These are phyloP conservation scores for Ecliptopera silaceata DNA, from an alignment of 2,888 invertebrate species.

Conservation along the genomic window DNA sequence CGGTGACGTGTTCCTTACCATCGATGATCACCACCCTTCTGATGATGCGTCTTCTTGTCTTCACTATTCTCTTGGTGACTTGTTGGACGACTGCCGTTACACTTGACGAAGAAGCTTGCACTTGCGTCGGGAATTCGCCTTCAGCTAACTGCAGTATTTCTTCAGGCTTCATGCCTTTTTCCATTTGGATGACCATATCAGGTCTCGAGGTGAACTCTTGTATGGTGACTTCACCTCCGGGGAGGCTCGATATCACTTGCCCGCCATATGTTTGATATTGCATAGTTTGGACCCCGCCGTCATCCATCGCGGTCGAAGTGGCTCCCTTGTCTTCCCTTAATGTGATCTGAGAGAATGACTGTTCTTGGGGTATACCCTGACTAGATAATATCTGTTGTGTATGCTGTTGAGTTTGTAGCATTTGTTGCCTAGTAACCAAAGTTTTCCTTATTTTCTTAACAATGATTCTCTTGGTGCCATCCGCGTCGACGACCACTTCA, in stretches of 20 bases:
- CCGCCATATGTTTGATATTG: slow-evolving; percentile 86
- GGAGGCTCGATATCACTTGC: slow-evolving; percentile 84
- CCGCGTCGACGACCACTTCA: slow-evolving; percentile 90
- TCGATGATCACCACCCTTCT: slow-evolving; percentile 90
- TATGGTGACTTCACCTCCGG: slow-evolving; percentile 84
- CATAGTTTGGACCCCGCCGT: slow-evolving; percentile 84
- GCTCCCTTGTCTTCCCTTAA: slow-evolving; percentile 86
- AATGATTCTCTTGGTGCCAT: slow-evolving; percentile 91
- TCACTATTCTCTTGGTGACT: slow-evolving; percentile 89
- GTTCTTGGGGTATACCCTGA: slow-evolving; percentile 83
- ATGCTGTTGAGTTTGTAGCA: slow-evolving; percentile 84
- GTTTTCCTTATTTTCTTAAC: slow-evolving; percentile 89
- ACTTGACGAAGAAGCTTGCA: slow-evolving; percentile 86
- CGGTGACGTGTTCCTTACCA: slow-evolving; percentile 92
- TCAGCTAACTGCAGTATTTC: slow-evolving; percentile 71
- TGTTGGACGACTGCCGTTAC: slow-evolving; percentile 92
- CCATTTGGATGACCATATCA: slow-evolving; percentile 81
- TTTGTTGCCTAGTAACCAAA: slow-evolving; percentile 85
- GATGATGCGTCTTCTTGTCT: slow-evolving; percentile 89
- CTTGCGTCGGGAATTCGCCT: slow-evolving; percentile 66
- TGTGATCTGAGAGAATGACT: slow-evolving; percentile 87
- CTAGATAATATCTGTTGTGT: slow-evolving; percentile 81
- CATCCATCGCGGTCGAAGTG: slow-evolving; percentile 81
- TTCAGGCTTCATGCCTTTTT: slow-evolving; percentile 80
- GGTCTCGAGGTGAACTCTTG: slow-evolving; percentile 87